Conservation (phyloP, 2,113 vertebrate genomes). For the Labeo rohita region DNA sequence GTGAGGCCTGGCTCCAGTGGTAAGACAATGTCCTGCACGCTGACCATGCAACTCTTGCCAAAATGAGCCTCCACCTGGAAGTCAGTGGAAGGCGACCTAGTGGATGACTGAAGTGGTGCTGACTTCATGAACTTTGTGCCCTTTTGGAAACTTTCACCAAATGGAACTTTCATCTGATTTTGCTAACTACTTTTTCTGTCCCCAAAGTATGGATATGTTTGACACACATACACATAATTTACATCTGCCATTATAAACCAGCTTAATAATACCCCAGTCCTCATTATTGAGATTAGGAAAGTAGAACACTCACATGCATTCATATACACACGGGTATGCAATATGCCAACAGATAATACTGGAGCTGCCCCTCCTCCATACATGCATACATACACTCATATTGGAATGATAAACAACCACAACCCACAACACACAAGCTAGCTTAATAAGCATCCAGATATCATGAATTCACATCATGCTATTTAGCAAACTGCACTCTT, state of each 20-base stretch:
- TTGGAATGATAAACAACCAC: conserved; percentile 12
- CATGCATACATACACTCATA: neutral
- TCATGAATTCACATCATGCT: conserved; percentile 36
- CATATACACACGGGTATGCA: neutral
- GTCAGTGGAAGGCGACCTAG: too few relatives aligned
- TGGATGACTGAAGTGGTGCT: too few relatives aligned
- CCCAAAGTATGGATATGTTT: neutral
- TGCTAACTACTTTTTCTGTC: neutral
- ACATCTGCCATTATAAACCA: conserved; percentile 12
- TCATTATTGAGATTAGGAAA: conserved; percentile 33
- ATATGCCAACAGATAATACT: conserved; percentile 7
- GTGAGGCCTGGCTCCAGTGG: too few relatives aligned
- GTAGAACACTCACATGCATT: conserved; percentile 4
- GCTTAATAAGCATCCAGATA: conserved; percentile 32
- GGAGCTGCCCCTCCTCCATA: neutral
- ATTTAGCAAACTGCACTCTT: conserved; percentile 16
- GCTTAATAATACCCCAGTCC: neutral
- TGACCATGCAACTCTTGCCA: too few relatives aligned
- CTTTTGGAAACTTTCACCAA: neutral
- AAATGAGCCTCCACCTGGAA: too few relatives aligned
- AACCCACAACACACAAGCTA: conserved; percentile 4
- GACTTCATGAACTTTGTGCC: neutral
- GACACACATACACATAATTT: neutral
- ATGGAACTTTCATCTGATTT: neutral
- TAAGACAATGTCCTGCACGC: too few relatives aligned